Conservation (phyloP, 2,888 invertebrate species). For the Melanostoma scalare region DNA sequence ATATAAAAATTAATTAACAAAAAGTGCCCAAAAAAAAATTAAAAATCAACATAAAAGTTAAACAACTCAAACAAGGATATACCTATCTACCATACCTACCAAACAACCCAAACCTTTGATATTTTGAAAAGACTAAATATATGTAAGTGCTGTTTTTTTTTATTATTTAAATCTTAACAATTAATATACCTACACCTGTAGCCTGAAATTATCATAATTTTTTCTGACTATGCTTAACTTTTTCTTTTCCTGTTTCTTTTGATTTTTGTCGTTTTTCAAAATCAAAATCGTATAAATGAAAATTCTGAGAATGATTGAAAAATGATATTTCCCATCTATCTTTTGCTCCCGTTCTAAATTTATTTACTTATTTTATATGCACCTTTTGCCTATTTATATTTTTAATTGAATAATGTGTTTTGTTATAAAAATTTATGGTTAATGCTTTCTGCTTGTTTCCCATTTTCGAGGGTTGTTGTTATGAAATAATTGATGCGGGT, state of each 20-base stretch:
- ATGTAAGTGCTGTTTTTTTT: constrained; percentile 25
- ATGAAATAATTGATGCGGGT: too few species aligned
- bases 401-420: too few species aligned
- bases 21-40: constrained; percentile 52
- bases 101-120: constrained; percentile 32
- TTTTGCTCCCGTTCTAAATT: constrained; percentile 1
- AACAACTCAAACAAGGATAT: constrained; percentile 15
- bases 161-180: neutral
- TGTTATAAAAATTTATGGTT: too few species aligned
- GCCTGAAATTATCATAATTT: neutral
- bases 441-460: neutral
- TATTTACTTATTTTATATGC: constrained; percentile 11
- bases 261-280: constrained; percentile 60
- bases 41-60: constrained; percentile 34
- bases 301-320: constrained; percentile 71
- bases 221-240: neutral
- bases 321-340: constrained; percentile 44
- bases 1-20: constrained; percentile 6
- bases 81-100: neutral
- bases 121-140: constrained; percentile 34
- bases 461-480: neutral
- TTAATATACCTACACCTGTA: neutral
- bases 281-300: constrained; percentile 64
- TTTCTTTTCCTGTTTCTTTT: constrained; percentile 1
- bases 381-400: neutral